A percentile compares a stretch with the other conserved stretches of the same genome.
Evolutionary conservation across 2,797 vertebrate genomes (phyloP).

Genomic region (Carapus acus): DNA sequence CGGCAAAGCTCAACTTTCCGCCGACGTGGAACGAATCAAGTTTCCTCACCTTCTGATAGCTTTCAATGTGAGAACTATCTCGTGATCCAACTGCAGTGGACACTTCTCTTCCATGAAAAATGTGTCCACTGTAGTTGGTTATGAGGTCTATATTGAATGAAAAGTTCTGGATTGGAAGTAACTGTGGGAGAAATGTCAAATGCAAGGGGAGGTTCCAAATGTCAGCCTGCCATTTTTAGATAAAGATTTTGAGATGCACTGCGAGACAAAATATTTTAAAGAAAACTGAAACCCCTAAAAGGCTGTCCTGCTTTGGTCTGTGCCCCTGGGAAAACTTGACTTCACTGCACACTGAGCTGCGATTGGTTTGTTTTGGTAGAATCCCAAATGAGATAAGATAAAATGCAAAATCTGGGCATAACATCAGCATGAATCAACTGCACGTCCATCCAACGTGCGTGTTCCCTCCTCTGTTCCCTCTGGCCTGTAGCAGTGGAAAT

Average conservation of each 20-base stretch:
- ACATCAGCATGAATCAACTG: conserved; percentile 11
- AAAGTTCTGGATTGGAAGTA: too few species aligned
- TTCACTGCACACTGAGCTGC: conserved; percentile 20
- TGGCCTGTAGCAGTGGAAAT: conserved; percentile 26
- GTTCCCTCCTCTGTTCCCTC: conserved; percentile 13
- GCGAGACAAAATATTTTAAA: conserved; percentile 25
- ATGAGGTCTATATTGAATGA: too few species aligned
- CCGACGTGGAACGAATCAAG: conserved; percentile 28
- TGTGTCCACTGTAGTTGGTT: background rate
- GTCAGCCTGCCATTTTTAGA: too few species aligned
- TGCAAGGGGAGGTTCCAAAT: background rate
- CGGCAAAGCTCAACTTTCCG: conserved; percentile 30
- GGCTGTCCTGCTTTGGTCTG: conserved; percentile 8
- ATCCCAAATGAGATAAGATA: conserved; percentile 26
- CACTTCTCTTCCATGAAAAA: background rate
- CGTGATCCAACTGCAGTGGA: background rate
- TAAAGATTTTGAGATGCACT: conserved; percentile 23
- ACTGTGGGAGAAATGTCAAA: background rate
- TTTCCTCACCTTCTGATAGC: conserved; percentile 11
- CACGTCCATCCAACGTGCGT: background rate
- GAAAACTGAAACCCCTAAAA: conserved; percentile 28
- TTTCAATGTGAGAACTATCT: conserved; percentile 7
- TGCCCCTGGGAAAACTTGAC: conserved; percentile 23
- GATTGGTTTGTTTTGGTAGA: conserved; percentile 18
- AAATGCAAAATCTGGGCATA: conserved; percentile 1